Evolutionary conservation across 2,113 vertebrate genomes (phyloP), one percentile per base, ranked within the genome.

Genomic region (Speoplatyrhinus poulsoni): DNA sequence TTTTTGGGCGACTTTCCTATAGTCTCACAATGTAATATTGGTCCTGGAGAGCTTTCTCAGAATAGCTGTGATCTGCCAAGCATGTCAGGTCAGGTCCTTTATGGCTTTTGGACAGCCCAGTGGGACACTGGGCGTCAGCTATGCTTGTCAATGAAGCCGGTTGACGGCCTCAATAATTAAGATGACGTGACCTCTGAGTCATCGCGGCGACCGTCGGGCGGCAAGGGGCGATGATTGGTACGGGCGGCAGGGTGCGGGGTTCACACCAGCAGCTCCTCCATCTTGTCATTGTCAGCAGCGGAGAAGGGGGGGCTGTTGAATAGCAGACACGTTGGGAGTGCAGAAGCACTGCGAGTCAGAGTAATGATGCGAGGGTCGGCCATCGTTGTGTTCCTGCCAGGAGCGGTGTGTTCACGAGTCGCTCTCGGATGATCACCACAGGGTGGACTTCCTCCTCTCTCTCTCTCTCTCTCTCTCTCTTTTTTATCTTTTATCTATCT

Each of bases 151-250:
- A 82, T 82, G 69, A 61, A 80, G 73, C 70, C 36, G 60, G 80
- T 81, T 80, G 81, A 85, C 66, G 75, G 84, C 83, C 69, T 91
- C 84, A 85, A 88, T 87, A 85, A 88, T 88, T 88, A 67, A 79
- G 78, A 73, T 70, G 81, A 90, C 73, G 72, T 53, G 72, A 82
- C 82, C 81, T 79, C 73, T 77, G 82, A 41, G 61, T 69, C 74
- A 72, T 77, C 15, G 59, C 73, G 9, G 76, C 26, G 76, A 77
- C 79, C 61, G 76, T 60, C 33, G 54, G 79, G 69, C 65, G 47
- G 81, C 11, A 67, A 50, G 32, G 65, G 73, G 57, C 53, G 50
- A 61, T 60, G 78, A 55, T 64, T 72, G 69, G 49, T 69, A 73
- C 15, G 11, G 76, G 73, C 33, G 46, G 60, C 26, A 26, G 26